Percentiles rank a stretch among this genome's conserved stretches.
Conservation (phyloP, 92 coral and sea anemone species). For the Plumapathes pennacea region DNA sequence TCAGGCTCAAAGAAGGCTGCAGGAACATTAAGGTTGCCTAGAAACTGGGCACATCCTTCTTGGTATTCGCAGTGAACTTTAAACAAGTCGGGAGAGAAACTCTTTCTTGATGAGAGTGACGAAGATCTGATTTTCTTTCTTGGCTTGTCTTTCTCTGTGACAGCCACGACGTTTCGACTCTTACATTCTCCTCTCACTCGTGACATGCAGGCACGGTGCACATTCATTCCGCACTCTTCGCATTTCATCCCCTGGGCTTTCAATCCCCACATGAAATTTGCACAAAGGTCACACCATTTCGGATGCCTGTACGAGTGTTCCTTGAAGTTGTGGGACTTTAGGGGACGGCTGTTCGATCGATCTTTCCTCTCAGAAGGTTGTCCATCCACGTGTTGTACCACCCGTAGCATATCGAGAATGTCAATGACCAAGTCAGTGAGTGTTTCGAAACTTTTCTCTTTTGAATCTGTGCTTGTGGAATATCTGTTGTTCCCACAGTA, state of each 20-base stretch:
- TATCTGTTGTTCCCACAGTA: conserved; percentile 78
- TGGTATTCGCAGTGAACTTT: conserved; percentile 83
- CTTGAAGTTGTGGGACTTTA: conserved; percentile 67
- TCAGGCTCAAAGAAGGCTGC: conserved; percentile 69
- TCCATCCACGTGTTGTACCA: conserved; percentile 58
- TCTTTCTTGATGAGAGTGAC: conserved; percentile 41
- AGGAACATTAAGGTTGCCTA: conserved; percentile 63
- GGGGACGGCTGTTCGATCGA: conserved; percentile 17
- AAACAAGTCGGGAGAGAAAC: conserved; percentile 63
- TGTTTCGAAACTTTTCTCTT: conserved; percentile 55
- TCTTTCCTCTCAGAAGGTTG: conserved; percentile 49
- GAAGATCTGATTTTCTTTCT: conserved; percentile 50
- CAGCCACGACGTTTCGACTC: conserved; percentile 18
- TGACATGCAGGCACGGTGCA: conserved; percentile 79
- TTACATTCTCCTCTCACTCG: conserved; percentile 74
- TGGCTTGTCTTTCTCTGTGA: conserved; percentile 48
- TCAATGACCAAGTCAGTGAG: conserved; percentile 88
- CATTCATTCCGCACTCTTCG: conserved; percentile 83
- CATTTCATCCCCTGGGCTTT: conserved; percentile 92
- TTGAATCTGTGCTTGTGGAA: conserved; percentile 45
- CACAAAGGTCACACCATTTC: conserved; percentile 96
- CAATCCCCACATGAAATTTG: conserved; percentile 92
- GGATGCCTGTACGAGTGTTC: conserved; percentile 86
- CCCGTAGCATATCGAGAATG: conserved; percentile 72
- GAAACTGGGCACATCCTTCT: conserved; percentile 80